phyloP scores from a whole-genome alignment of 2,888 invertebrate genomes.

The Pristionchus arcanus region DNA sequence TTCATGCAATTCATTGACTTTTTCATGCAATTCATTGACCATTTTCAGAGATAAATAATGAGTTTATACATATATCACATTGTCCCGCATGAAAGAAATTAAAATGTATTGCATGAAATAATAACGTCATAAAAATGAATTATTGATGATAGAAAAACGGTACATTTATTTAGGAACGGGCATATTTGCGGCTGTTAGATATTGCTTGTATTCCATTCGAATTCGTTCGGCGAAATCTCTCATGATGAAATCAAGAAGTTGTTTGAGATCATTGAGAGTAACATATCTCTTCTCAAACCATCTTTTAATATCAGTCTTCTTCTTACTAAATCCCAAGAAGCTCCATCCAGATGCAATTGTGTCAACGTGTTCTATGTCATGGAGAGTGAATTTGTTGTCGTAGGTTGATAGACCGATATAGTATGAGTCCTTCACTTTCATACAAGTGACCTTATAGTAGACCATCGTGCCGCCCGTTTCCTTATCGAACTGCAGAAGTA shows the following conservation, averaged over 20 bases:
- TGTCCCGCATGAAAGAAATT: no score
- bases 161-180: slow-evolving; percentile 6
- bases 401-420: slow-evolving; percentile 55
- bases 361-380: slow-evolving; percentile 52
- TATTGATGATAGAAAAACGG: no score
- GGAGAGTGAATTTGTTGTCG: slow-evolving; percentile 55
- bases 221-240: slow-evolving; percentile 54
- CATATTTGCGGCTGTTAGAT: slow-evolving; percentile 46
- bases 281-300: slow-evolving; percentile 56
- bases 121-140: no score
- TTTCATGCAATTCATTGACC: no score
- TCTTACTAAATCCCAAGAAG: slow-evolving; percentile 35
- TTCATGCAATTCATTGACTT: no score
- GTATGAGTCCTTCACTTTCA: slow-evolving; percentile 50
- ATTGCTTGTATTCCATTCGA: slow-evolving; percentile 54
- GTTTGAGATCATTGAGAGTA: slow-evolving; percentile 54
- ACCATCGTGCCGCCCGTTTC: slow-evolving; percentile 56
- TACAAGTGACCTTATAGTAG: slow-evolving; percentile 55
- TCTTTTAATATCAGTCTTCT: slow-evolving; percentile 41
- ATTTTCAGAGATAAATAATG: no score
- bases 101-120: no score
- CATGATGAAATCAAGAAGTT: slow-evolving; percentile 57
- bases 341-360: slow-evolving; percentile 47
- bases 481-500: slow-evolving; percentile 48
- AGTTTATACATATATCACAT: no score